Evolutionary conservation across 2,888 invertebrate species (phyloP), one percentile per base, ranked within the genome.

Genomic region (Ligdia adustata): DNA sequence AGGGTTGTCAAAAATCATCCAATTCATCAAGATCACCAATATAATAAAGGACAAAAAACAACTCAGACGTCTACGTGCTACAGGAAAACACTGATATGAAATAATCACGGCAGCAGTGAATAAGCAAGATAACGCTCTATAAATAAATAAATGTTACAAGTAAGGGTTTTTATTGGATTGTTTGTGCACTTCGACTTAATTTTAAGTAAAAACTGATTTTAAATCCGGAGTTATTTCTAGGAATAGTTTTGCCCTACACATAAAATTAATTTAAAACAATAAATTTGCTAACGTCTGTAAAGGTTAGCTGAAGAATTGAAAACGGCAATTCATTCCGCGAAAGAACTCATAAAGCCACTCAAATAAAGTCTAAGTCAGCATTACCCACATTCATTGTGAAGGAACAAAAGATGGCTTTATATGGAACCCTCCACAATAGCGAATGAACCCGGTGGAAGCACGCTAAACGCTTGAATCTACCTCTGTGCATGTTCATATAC

Each of bases 31-130:
- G n/a, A n/a, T n/a, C n/a, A n/a, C n/a, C n/a, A n/a, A n/a, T n/a
- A n/a, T n/a, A n/a, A n/a, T n/a, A n/a, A n/a, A n/a, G n/a, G n/a
- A n/a, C n/a, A n/a, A n/a, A n/a, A n/a, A n/a, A n/a, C n/a, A n/a
- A n/a, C n/a, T 13, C 35, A 37, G 40, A 37, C 27, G 22, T 37
- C 13, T 41, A 26, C 37, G 12, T 37, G 47, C 13, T 41, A 26
- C 37, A 15, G 42, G 47, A 37, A 47, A 47, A 42, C 9, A 37
- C 42, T 48, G 48, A 48, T 48, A 42, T 41, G 37, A 37, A 26
- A 26, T 14, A 35, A 42, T 22, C 24, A 24, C 27, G 31, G 6
- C 20, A 37, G 12, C 48, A 26, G 14, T 41, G 27, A 42, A 22
- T 16, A 37, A 32, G 31, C 35, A 29, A 31, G 42, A 48, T 48